Evolutionary conservation across 2,113 vertebrate species (phyloP).

Genomic region (Propithecus coquereli): DNA sequence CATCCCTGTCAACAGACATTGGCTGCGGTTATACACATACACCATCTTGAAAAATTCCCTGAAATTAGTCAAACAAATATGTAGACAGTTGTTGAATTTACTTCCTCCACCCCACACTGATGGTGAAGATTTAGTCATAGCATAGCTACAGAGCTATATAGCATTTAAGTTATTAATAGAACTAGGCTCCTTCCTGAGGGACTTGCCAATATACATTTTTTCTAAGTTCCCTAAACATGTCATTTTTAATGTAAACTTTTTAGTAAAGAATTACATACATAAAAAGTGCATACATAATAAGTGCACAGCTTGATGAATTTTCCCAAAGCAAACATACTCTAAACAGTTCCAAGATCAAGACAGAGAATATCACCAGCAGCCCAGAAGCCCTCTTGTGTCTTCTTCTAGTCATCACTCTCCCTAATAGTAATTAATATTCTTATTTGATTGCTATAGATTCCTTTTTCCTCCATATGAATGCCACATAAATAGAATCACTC

Average conservation of each 20-base stretch:
- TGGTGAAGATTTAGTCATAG: not conserved
- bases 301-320: not conserved
- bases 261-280: not conserved
- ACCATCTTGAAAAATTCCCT: not conserved
- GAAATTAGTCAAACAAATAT: not conserved
- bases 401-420: not conserved
- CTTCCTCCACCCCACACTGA: fast-evolving
- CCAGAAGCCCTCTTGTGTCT: not conserved
- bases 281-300: not conserved
- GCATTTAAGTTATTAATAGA: not conserved
- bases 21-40: not conserved
- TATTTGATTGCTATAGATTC: not conserved
- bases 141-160: not conserved
- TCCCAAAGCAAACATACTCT: not conserved
- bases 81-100: not conserved
- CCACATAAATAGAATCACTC: not conserved
- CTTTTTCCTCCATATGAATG: not conserved
- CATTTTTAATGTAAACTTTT: not conserved
- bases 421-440: not conserved
- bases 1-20: not conserved
- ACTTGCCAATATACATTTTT: not conserved
- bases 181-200: not conserved
- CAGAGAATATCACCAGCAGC: not conserved
- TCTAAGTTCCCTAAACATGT: not conserved
- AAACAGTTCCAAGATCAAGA: not conserved